Percentiles rank a stretch among this genome's conserved stretches.
Conservation (phyloP, 2,888 invertebrate genomes). For the Therioaphis trifolii region DNA sequence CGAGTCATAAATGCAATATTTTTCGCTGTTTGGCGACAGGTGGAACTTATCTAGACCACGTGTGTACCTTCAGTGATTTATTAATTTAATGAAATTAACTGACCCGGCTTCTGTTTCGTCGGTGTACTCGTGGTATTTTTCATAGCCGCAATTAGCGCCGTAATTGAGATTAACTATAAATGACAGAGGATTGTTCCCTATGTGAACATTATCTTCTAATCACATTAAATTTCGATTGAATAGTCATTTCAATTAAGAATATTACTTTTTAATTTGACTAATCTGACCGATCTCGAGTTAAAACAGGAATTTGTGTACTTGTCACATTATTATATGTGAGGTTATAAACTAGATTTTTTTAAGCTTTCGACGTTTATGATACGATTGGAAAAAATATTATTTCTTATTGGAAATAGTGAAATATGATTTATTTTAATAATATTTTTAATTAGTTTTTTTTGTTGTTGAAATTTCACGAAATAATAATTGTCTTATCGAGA, state of each 20-base stretch:
- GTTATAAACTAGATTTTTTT: too few relatives aligned
- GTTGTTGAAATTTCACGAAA: too few relatives aligned
- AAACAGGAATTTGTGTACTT: too few relatives aligned
- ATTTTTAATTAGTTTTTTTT: too few relatives aligned
- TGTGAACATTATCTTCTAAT: background rate
- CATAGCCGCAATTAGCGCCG: constrained; percentile 9
- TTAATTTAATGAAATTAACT: constrained; percentile 54
- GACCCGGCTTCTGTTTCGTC: background rate
- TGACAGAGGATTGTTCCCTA: background rate
- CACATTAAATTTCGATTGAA: background rate
- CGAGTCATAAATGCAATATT: constrained; percentile 34
- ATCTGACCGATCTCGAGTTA: too few relatives aligned
- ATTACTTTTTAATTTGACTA: background rate
- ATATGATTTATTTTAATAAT: too few relatives aligned
- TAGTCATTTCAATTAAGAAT: background rate
- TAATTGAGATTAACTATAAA: constrained; percentile 46
- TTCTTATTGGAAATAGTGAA: too few relatives aligned
- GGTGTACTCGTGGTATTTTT: background rate
- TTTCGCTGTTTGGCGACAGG: constrained; percentile 46
- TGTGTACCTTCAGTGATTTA: constrained; percentile 39
- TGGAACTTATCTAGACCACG: constrained; percentile 50
- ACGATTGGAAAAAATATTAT: too few relatives aligned
- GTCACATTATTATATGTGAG: too few relatives aligned
- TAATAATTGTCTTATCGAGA: too few relatives aligned
- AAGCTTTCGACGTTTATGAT: too few relatives aligned